Evolutionary conservation across 2,113 vertebrate species (phyloP), one percentile per base, ranked within the genome.

Genomic region (Leptocoma aspasia): DNA sequence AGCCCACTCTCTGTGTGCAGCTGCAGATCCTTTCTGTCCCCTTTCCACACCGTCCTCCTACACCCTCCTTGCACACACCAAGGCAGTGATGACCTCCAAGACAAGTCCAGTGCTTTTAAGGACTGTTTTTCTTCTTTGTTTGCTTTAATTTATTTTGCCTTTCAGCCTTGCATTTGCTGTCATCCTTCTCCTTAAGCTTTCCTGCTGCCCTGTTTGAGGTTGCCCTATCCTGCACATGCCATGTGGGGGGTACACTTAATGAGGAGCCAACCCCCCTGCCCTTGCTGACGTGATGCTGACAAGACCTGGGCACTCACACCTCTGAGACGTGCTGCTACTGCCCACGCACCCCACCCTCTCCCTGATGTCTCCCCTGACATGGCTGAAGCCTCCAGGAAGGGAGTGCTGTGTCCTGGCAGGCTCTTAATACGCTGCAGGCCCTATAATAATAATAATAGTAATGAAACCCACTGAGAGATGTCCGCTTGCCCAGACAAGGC

Each of bases 341-440:
- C 53, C n/a, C 4, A 1, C 0, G 1, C 64, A 56, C 39, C 31
- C 30, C 37, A 7, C 16, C 13, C 0, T 0, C 33, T 23, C n/a
- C 61, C 49, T 7, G 14, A 20, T 4, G 1, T 47, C 45, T 56
- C 30, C 13, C 41, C 49, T 72, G 70, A 37, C 49, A 31, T 0
- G 5, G 26, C 18, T 22, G 23, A 80, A 90, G 45, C 64, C 56
- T 77, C 0, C 0, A 75, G 69, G 70, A 90, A 83, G 15, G 52
- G 10, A 81, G 7, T 39, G 56, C 69, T 92, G 78, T 14, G 0
- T 76, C 63, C 54, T 84, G 56, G 27, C 20, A 52, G 63, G n/a
- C 44, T 88, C 54, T 65, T 39, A 61, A 50, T 45, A 63, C 14
- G 59, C 88, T 13, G 0, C 72, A 78, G 71, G 64, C 23, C 11